Conservation (phyloP, 1,140 invertebrate species). For the Drosophila kurseongensis region DNA sequence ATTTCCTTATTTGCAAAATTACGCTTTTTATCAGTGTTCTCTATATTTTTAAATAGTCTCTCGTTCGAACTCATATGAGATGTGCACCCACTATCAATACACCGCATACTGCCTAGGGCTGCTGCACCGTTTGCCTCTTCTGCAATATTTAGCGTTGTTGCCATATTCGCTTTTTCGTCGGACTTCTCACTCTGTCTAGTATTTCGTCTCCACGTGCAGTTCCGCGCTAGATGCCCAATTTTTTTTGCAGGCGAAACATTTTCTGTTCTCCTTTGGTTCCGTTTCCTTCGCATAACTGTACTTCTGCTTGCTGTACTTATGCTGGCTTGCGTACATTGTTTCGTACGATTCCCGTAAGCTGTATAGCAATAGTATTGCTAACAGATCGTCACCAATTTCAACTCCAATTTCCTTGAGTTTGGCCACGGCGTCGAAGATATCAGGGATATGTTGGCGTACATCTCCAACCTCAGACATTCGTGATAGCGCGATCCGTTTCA, state of each 20-base stretch:
- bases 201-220: not conserved
- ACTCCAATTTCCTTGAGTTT: too few species aligned
- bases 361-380: not conserved
- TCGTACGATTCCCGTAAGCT: too few species aligned
- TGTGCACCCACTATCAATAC: not conserved
- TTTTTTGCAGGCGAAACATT: not conserved
- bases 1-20: not conserved
- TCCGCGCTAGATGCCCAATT: not conserved
- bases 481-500: constrained; percentile 1
- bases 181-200: not conserved
- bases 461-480: not conserved
- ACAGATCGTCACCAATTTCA: too few species aligned
- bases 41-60: too few species aligned
- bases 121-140: not conserved
- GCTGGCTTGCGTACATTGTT: not conserved
- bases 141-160: not conserved
- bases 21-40: not conserved
- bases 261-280: not conserved
- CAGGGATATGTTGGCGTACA: too few species aligned
- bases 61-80: too few species aligned
- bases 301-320: not conserved
- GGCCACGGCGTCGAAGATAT: too few species aligned
- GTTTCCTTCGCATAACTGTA: not conserved
- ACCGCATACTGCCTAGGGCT: not conserved
- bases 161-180: not conserved